Evolutionary conservation across 2,888 invertebrate species (phyloP), one percentile per base, ranked within the genome.

Genomic region (Anarsia innoxiella): DNA sequence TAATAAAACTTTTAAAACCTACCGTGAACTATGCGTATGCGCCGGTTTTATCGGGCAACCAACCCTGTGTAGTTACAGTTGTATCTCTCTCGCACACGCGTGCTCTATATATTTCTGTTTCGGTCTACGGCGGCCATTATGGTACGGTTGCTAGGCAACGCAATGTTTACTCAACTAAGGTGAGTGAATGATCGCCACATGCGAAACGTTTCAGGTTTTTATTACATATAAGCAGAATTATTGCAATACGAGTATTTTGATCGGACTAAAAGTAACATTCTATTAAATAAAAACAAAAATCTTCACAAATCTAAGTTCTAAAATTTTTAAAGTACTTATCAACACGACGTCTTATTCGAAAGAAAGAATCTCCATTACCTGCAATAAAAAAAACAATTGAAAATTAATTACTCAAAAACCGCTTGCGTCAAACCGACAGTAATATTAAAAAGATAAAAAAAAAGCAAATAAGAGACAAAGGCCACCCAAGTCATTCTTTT

Each of bases 11-110:
- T 45, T 46, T 45, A 45, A 41, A 44, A 45, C 48, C 40, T 45
- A 45, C 57, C 71, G 56, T 64, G 69, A 59, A 52, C 49, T 50
- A 51, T 61, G 63, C 59, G 60, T 58, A 38, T 33, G 54, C 63
- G 56, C 63, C 62, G 59, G 53, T 66, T 72, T 73, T 77, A 78
- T 79, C 77, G 78, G 69, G 59, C 71, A 68, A 47, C 49, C 49
- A 51, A 54, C 49, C 49, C 42, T 32, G 34, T 12, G 6, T 31
- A n/a, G n/a, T n/a, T n/a, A 29, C 34, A 19, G 9, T 41, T 23
- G 13, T 48, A 45, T 19, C 41, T 13, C 35, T 45, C 42, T 25
- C 34, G 23, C 45, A 12, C 15, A 13, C 9, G 4, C 8, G 12
- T 10, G 10, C 2, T 2, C 14, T n/a, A 8, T 39, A 12, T 28